Base-by-base conservation (phyloP, 1,140 invertebrate genomes). In the Calephelis virginiensis region DNA sequence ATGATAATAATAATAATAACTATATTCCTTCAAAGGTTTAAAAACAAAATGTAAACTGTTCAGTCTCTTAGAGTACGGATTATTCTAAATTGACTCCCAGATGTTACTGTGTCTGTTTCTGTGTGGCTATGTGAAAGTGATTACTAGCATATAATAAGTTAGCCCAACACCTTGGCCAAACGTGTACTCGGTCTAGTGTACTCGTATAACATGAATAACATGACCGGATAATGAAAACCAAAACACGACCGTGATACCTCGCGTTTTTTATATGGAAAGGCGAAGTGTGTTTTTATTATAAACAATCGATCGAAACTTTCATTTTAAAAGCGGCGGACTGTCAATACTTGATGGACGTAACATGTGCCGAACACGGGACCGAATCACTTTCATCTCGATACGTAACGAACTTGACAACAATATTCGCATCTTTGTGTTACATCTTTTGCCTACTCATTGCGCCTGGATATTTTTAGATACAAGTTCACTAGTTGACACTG, bases 351-450 rank as follows among this genome's bases (percentile, higher is more conserved):
- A 66, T 71, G 50, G 69, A 68, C 59, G 59, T 59, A 71, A 71
- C 71, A 67, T 66, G 69, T 59, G 70, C 13, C 64, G 47, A 71
- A 9, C 65, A 74, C 69, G 77, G 83, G 81, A 85, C 76, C 74
- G 77, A 81, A 84, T 86, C 83, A 88, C 85, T 88, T 88, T 88
- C 83, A 87, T 87, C 77, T 82, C 68, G 64, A 69, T 79, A 61
- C 67, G 78, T 78, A 78, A 82, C 82, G 82, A 80, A 83, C 77
- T 78, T 68, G 73, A 84, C 78, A 80, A 84, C 78, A 80, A 84
- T 78, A 83, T 82, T 85, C 74, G 81, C 82, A 86, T 87, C 85
- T 85, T 85, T 85, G 79, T 84, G 82, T 80, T 82, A 88, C 83
- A 85, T 86, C 83, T 74, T 72, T 72, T 71, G 37, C 63, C 48